These are phyloP conservation scores for Vombatus ursinus DNA, from an alignment of 2,113 vertebrate species.

Conservation along the genomic window DNA sequence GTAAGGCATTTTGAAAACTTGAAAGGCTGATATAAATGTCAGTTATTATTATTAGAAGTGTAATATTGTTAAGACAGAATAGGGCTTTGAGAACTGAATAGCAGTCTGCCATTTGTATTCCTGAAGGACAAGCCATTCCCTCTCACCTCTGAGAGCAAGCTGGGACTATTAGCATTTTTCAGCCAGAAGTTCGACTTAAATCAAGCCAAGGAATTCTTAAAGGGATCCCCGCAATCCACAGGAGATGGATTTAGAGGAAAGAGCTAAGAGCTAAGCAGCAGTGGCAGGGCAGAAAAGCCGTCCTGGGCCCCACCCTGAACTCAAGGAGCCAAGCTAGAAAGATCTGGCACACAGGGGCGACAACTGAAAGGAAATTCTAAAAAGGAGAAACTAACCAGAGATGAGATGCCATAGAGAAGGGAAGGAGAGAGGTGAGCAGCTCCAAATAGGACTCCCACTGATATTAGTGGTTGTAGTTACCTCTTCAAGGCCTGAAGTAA, in stretches of 20 bases:
- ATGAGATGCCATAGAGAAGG: not conserved
- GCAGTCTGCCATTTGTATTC: not conserved
- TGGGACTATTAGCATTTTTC: too few species aligned
- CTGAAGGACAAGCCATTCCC: not conserved
- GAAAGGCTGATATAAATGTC: not conserved
- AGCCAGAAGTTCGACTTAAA: not conserved
- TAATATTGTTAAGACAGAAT: not conserved
- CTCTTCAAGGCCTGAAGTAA: not conserved
- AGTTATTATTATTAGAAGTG: not conserved
- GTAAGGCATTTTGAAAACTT: not conserved
- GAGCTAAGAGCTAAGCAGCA: too few species aligned
- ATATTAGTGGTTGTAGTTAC: not conserved
- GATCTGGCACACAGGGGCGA: not conserved
- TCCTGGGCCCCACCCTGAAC: not conserved
- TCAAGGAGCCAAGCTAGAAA: not conserved
- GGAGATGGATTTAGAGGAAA: not conserved
- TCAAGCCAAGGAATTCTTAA: not conserved
- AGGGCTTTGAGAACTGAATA: not conserved
- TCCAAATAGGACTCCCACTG: not conserved
- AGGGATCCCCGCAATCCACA: not conserved
- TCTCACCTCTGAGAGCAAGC: not conserved
- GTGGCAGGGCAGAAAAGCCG: not conserved
- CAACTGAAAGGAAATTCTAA: not conserved
- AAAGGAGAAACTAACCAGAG: not conserved
- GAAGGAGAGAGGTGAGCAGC: not conserved